Evolutionary conservation across 2,113 vertebrate species (phyloP).

Genomic region (Oryzias woworae): DNA sequence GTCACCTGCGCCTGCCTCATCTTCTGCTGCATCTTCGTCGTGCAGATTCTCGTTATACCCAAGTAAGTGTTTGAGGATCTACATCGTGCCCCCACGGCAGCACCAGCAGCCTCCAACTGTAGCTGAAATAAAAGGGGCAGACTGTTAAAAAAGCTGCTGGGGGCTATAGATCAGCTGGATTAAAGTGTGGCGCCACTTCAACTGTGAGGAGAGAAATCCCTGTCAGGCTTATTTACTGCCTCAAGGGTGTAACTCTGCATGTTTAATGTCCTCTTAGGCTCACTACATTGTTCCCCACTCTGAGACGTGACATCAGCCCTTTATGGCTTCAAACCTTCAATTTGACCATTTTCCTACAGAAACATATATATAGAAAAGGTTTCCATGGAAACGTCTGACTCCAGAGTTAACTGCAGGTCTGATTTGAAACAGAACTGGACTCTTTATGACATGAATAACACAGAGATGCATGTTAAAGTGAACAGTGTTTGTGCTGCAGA

Average conservation of each 20-base stretch:
- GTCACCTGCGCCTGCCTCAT: constrained; percentile 96
- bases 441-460: constrained; percentile 22
- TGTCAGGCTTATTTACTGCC: constrained; percentile 58
- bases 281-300: constrained; percentile 26
- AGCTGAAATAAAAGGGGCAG: constrained; percentile 2
- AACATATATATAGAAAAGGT: not conserved
- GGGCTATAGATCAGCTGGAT: constrained; percentile 64
- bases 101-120: constrained; percentile 34
- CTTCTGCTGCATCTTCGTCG: constrained; percentile 95
- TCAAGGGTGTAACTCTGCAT: constrained; percentile 47
- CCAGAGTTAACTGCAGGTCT: constrained; percentile 19
- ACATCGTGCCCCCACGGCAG: not conserved
- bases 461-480: too few relatives aligned
- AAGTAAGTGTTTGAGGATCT: constrained; percentile 84
- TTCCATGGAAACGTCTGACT: not conserved
- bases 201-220: constrained; percentile 31
- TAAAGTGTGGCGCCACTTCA: constrained; percentile 48
- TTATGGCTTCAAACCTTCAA: constrained; percentile 40
- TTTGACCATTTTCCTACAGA: not conserved
- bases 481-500: constrained; percentile 73
- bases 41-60: constrained; percentile 92
- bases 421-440: constrained; percentile 29
- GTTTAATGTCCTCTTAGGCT: constrained; percentile 1
- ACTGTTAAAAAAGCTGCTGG: constrained; percentile 39
- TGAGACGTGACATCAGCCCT: constrained; percentile 48